Conservation (phyloP, 2,797 vertebrate species). For the Trachurus trachurus region DNA sequence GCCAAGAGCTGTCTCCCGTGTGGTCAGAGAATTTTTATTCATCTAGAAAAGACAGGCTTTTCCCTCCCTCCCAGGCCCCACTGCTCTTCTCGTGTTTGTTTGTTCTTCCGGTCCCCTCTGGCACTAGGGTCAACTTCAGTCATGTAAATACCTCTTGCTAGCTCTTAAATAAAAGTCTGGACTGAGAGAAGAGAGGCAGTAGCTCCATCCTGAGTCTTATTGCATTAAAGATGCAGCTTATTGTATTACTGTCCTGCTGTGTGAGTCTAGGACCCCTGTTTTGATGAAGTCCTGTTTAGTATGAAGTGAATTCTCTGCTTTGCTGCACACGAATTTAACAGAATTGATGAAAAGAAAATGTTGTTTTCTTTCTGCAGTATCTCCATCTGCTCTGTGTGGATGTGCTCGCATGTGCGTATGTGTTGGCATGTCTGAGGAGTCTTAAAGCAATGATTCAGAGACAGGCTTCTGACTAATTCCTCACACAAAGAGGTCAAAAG, state of each 20-base stretch:
- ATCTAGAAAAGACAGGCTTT: slow-evolving; percentile 41
- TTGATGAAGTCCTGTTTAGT: slow-evolving; percentile 50
- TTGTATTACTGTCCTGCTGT: slow-evolving; percentile 54
- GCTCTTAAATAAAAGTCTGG: slow-evolving; percentile 58
- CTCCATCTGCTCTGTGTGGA: slow-evolving; percentile 7
- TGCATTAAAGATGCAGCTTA: slow-evolving; percentile 67
- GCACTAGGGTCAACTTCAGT: slow-evolving; percentile 64
- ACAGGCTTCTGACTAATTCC: slow-evolving; percentile 63
- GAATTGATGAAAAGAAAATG: slow-evolving; percentile 22
- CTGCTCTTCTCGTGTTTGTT: slow-evolving; percentile 60
- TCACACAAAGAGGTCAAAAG: slow-evolving; percentile 67
- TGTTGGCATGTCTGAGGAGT: slow-evolving; percentile 33
- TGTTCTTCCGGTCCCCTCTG: slow-evolving; percentile 47
- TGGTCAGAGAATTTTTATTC: slow-evolving; percentile 49
- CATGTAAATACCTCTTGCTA: slow-evolving; percentile 67
- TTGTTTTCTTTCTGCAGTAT: not conserved
- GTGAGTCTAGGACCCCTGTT: slow-evolving; percentile 30
- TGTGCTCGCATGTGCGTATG: slow-evolving; percentile 5
- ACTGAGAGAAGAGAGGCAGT: slow-evolving; percentile 38
- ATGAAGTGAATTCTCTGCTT: slow-evolving; percentile 28
- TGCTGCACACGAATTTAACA: not conserved
- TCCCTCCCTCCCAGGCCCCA: slow-evolving; percentile 26
- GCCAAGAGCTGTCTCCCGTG: slow-evolving; percentile 9
- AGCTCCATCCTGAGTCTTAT: slow-evolving; percentile 50
- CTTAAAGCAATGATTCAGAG: slow-evolving; percentile 49